Conservation (phyloP, 1,140 invertebrate species). For the Branchinecta lynchi region DNA sequence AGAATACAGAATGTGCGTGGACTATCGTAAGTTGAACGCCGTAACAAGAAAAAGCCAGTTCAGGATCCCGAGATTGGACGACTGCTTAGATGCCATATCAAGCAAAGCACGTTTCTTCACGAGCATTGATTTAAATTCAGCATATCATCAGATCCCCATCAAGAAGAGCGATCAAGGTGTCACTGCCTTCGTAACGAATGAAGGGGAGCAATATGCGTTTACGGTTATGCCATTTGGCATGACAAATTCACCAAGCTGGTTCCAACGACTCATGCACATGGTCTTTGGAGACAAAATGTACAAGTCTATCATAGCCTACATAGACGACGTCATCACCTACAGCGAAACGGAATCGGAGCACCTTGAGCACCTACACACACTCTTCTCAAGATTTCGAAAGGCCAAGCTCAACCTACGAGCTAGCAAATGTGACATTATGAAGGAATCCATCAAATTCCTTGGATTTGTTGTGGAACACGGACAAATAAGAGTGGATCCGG, state of each 20-base stretch:
- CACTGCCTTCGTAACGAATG: conserved; percentile 23
- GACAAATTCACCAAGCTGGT: conserved; percentile 29
- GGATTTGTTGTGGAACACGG: neutral
- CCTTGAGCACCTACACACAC: neutral
- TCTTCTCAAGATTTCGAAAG: neutral
- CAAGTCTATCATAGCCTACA: conserved; percentile 15
- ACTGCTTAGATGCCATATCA: conserved; percentile 27
- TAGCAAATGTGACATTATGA: neutral
- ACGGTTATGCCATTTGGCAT: conserved; percentile 34
- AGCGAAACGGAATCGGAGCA: neutral
- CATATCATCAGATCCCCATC: conserved; percentile 33
- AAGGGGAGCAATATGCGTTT: conserved; percentile 26
- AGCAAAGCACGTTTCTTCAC: conserved; percentile 24
- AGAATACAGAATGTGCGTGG: conserved; percentile 33
- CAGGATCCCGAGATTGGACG: conserved; percentile 31
- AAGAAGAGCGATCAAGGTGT: conserved; percentile 11
- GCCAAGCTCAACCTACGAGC: neutral
- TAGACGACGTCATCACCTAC: conserved; percentile 18
- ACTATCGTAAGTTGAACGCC: conserved; percentile 34
- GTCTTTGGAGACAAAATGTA: conserved; percentile 23
- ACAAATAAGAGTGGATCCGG: neutral
- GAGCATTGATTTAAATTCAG: conserved; percentile 26
- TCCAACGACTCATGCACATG: conserved; percentile 25
- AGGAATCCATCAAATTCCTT: neutral
- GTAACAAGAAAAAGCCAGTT: conserved; percentile 30